Evolutionary conservation across 2,113 vertebrate genomes (phyloP).

Genomic region (Myxocyprinus asiaticus): DNA sequence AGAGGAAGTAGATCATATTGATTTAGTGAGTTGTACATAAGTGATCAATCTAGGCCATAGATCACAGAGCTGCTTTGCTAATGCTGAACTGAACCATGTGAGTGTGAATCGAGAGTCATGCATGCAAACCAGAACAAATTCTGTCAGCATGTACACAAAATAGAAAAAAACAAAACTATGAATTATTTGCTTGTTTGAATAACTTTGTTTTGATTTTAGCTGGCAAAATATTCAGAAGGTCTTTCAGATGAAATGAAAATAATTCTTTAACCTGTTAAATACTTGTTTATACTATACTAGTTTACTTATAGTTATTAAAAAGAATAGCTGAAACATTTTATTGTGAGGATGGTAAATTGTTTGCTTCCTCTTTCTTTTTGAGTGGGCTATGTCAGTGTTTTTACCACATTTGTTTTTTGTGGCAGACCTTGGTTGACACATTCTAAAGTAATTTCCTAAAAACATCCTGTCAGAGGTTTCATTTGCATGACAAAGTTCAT

Average conservation of each 20-base stretch:
- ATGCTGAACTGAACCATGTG: not conserved
- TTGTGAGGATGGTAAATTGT: not conserved
- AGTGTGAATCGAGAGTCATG: not conserved
- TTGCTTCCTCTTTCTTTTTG: not conserved
- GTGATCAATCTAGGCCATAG: slow-evolving; percentile 7
- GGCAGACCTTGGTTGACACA: slow-evolving; percentile 17
- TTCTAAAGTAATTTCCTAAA: slow-evolving; percentile 23
- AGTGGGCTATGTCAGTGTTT: not conserved
- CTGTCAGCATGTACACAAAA: not conserved
- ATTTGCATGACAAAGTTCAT: not conserved
- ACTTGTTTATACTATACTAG: too few relatives aligned
- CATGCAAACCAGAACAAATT: not conserved
- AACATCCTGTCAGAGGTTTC: not conserved
- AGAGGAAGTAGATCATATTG: slow-evolving; percentile 32
- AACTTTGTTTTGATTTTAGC: too few relatives aligned
- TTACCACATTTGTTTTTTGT: slow-evolving; percentile 15
- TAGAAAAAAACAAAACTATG: not conserved
- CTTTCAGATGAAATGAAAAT: too few relatives aligned
- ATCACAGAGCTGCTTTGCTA: not conserved
- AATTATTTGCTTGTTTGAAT: too few relatives aligned
- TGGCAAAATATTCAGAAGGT: not conserved
- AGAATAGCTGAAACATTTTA: not conserved
- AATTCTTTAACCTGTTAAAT: not conserved
- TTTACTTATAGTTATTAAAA: not conserved
- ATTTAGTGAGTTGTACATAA: slow-evolving; percentile 1